A percentile compares a stretch with the other conserved stretches of the same genome.
Conservation (phyloP, 2,113 vertebrate genomes). For the Zosterops japonicus region DNA sequence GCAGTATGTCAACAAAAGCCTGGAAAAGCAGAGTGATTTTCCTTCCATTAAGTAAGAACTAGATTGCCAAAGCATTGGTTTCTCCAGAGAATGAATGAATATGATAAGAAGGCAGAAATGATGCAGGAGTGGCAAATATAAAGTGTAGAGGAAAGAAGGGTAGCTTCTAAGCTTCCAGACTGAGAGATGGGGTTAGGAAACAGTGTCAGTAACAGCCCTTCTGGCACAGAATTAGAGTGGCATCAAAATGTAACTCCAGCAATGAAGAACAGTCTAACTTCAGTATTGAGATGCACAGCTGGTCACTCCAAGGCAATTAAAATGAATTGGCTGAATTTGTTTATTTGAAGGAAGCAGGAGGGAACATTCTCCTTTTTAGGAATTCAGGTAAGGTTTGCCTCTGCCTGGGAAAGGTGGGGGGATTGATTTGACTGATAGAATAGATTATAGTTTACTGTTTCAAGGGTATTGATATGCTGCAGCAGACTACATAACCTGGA, state of each 20-base stretch:
- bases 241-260: not conserved
- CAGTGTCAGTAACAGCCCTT: not conserved
- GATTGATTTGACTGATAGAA: slow-evolving; percentile 26
- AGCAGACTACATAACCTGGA: not conserved
- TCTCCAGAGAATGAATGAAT: not conserved
- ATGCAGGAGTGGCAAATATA: not conserved
- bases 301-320: slow-evolving; percentile 23
- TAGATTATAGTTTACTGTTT: not conserved
- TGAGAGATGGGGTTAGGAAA: not conserved
- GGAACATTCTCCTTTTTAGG: not conserved
- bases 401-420: not conserved
- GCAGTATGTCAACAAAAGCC: not conserved
- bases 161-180: not conserved
- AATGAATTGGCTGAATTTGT: slow-evolving; percentile 14
- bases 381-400: slow-evolving; percentile 19
- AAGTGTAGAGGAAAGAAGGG: not conserved
- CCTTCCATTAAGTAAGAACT: not conserved
- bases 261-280: not conserved
- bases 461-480: not conserved
- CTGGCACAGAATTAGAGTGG: not conserved
- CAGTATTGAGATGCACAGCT: not conserved
- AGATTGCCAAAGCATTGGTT: not conserved
- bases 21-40: not conserved
- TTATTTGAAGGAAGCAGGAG: not conserved
- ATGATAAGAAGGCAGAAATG: not conserved